Base-by-base conservation (phyloP, 2,113 vertebrate genomes). In the Podilymbus podiceps region DNA sequence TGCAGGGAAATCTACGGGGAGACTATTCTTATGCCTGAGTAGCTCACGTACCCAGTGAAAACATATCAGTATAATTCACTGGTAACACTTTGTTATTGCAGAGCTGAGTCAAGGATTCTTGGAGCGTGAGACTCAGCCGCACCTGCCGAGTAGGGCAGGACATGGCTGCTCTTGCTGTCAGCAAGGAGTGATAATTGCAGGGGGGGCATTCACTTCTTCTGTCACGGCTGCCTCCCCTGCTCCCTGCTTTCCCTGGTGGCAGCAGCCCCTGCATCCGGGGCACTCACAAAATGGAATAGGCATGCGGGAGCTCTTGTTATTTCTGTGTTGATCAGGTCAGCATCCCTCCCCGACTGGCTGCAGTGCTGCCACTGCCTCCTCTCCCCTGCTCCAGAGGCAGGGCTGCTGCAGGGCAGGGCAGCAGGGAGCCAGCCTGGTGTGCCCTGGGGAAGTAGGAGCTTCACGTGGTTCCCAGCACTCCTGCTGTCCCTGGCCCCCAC, bases 401-500 rank as follows among this genome's bases (percentile, higher is more conserved):
- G 33, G 67, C 40, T 15, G 59, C 46, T 1, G 68, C 38, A 46
- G 28, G 35, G 75, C 35, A 46, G 21, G 33, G 66, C 38, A 17
- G 71, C 20, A 33, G 33, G 15, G 8, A 49, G n/a, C 0, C 1
- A 23, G 42, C 53, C 40, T 67, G 22, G 8, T 18, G 40, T 40
- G 31, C 56, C 5, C 2, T 24, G 31, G 58, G 44, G 44, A 47
- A 47, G 35, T 0, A 0, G 55, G 46, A 35, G n/a, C 46, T 55
- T 40, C 40, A 5, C 0, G 0, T 9, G 12, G 12, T 64, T 81
- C 28, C 28, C 50, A 47, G 38, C 2, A 0, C 33, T 66, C 21
- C 38, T 11, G 11, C 38, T 9, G 5, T 25, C 35, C 64, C n/a
- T 10, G 18, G 19, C 30, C 8, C n/a, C 11, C 40, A 7, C n/a